Conservation (phyloP, 37 sponge, comb jelly and placozoan species). For the Crambe crambe region DNA sequence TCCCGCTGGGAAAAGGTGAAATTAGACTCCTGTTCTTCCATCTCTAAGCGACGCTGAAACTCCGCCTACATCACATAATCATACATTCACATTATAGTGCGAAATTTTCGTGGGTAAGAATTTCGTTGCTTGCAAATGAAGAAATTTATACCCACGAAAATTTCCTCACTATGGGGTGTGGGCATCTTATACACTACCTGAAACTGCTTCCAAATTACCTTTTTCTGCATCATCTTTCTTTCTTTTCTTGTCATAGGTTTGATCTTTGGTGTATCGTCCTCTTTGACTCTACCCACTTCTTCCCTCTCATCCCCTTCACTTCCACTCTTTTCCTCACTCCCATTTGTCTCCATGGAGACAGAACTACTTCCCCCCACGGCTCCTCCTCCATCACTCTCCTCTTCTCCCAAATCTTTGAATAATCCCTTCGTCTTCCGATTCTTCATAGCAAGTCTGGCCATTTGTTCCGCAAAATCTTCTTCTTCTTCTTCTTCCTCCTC, state of each 20-base stretch:
- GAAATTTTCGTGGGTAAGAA: too few species aligned
- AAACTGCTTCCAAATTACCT: constrained; percentile 30
- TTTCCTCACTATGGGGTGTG: too few species aligned
- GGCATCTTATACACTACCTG: not conserved
- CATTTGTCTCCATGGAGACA: not conserved
- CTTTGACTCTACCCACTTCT: not conserved
- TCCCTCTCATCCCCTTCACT: not conserved
- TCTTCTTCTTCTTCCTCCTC: constrained; percentile 12
- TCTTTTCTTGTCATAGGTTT: constrained; percentile 6
- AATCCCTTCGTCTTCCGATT: not conserved
- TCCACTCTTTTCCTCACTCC: not conserved
- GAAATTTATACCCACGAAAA: too few species aligned
- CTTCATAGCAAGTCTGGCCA: not conserved
- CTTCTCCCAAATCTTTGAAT: constrained; percentile 11
- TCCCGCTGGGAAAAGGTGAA: constrained; percentile 82
- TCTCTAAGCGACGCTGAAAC: constrained; percentile 24
- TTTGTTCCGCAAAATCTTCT: not conserved
- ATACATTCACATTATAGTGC: too few species aligned
- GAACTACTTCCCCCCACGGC: not conserved
- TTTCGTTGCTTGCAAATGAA: too few species aligned
- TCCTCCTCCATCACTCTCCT: not conserved
- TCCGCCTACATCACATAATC: constrained; percentile 23
- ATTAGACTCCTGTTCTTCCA: constrained; percentile 35
- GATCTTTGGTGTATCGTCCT: not conserved
- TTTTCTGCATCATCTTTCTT: constrained; percentile 65